Percentiles rank a stretch among this genome's conserved stretches.
Conservation (phyloP, 2,888 invertebrate genomes). For the Antheraea yamamai region DNA sequence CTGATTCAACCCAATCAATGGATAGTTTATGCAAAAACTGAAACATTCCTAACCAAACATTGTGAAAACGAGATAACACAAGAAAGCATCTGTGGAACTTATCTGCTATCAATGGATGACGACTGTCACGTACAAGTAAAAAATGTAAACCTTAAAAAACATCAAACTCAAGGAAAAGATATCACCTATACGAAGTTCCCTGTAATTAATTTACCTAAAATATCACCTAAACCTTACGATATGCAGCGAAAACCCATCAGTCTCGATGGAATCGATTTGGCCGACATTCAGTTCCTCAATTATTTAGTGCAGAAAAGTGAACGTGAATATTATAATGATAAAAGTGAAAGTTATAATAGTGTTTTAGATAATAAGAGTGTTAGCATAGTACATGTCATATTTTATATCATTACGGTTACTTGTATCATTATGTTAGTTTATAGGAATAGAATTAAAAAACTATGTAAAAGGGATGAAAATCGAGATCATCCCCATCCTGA, state of each 20-base stretch:
- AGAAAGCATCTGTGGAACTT: slow-evolving; percentile 8
- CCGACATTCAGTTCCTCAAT: neutral
- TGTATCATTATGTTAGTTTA: too few relatives aligned
- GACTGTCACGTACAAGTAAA: neutral
- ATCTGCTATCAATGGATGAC: slow-evolving; percentile 8
- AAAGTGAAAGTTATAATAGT: too few relatives aligned
- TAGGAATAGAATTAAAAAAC: too few relatives aligned
- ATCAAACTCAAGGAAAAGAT: slow-evolving; percentile 8
- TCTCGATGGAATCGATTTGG: neutral
- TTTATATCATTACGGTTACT: too few relatives aligned
- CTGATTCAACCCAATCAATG: slow-evolving; percentile 12
- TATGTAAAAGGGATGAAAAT: too few relatives aligned
- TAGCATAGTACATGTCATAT: too few relatives aligned
- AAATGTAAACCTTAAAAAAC: neutral
- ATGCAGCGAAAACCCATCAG: neutral
- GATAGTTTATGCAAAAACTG: slow-evolving; percentile 12
- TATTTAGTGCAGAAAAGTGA: neutral
- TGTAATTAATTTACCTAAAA: neutral
- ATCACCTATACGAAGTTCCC: neutral
- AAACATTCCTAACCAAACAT: slow-evolving; percentile 13
- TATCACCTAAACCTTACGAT: neutral
- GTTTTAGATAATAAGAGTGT: too few relatives aligned
- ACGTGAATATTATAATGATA: neutral
- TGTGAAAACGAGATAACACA: slow-evolving; percentile 18
- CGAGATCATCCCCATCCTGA: too few relatives aligned